These are phyloP conservation scores for Paratilapia polleni DNA, from an alignment of 2,113 vertebrate genomes.

Conservation along the genomic window DNA sequence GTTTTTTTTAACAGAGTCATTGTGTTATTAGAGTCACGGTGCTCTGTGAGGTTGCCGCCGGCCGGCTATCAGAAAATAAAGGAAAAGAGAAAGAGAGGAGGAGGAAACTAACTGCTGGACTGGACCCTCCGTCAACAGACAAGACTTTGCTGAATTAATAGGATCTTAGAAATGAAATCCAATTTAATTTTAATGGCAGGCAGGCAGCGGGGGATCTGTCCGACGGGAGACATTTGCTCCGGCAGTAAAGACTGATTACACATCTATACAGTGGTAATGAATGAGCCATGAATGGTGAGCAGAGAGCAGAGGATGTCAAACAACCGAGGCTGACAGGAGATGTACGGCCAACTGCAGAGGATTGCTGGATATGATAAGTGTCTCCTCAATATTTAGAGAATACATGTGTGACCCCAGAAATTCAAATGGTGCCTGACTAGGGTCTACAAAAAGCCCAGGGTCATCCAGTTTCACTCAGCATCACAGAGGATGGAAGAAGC, in stretches of 20 bases:
- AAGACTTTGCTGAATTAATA: constrained; percentile 64
- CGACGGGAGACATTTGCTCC: constrained; percentile 51
- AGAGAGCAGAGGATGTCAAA: constrained; percentile 15
- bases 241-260: constrained; percentile 63
- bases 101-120: constrained; percentile 21
- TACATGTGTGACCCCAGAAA: background rate
- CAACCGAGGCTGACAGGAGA: constrained; percentile 18
- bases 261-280: constrained; percentile 36
- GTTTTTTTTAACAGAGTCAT: constrained; percentile 16
- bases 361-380: constrained; percentile 1
- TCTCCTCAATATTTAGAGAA: constrained; percentile 26
- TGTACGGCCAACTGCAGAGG: background rate
- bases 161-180: constrained; percentile 65
- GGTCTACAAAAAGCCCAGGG: no score
- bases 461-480: no score
- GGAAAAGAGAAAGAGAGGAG: background rate
- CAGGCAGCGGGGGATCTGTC: constrained; percentile 37
- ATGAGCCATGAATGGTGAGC: constrained; percentile 16
- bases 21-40: constrained; percentile 10
- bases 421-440: no score
- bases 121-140: constrained; percentile 52
- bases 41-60: background rate
- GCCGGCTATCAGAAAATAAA: background rate
- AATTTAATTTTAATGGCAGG: constrained; percentile 63
- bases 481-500: no score